These are phyloP conservation scores for Rhogogaster chlorosoma DNA, from an alignment of 2,888 invertebrate species.

Conservation along the genomic window DNA sequence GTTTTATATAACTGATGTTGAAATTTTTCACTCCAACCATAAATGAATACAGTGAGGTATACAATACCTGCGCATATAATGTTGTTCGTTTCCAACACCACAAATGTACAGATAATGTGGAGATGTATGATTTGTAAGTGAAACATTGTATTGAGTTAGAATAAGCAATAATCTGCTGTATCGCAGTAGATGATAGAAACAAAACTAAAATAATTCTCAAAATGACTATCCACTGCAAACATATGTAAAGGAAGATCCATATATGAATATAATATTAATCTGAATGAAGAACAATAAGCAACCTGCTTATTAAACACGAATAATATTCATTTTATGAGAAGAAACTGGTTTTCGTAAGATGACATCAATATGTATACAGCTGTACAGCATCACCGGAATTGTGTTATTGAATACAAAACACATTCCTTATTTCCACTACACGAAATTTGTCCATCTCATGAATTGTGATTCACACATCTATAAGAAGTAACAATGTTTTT, in stretches of 20 bases:
- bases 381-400: background rate
- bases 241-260: background rate
- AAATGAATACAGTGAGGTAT: background rate
- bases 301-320: conserved; percentile 17
- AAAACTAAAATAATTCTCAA: background rate
- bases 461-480: background rate
- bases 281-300: conserved; percentile 8
- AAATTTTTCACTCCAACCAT: background rate
- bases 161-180: background rate
- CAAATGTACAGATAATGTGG: background rate
- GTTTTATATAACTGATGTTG: background rate
- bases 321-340: conserved; percentile 22
- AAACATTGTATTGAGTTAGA: background rate
- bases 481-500: background rate
- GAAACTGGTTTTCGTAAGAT: conserved; percentile 27
- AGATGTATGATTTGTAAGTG: background rate
- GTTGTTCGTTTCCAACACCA: background rate
- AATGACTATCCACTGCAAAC: background rate
- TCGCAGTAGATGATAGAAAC: background rate
- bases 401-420: conserved; percentile 23
- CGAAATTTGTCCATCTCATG: background rate
- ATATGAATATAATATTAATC: background rate
- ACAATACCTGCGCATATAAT: background rate
- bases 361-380: conserved; percentile 1
- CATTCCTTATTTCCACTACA: background rate